Evolutionary conservation across 2,113 vertebrate species (phyloP).

Genomic region (Macquaria ambigua): DNA sequence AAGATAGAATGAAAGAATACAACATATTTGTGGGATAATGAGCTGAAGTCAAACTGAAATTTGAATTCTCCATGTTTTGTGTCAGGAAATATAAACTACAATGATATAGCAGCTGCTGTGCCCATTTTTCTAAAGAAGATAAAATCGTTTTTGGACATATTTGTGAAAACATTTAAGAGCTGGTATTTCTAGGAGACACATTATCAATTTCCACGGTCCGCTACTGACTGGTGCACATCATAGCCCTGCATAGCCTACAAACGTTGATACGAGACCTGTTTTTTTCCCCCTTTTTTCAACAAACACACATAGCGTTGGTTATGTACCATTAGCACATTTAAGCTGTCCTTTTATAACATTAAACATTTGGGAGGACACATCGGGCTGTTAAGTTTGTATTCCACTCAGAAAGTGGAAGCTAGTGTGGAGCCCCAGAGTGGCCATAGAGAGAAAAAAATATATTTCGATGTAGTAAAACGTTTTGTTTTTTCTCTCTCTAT

Average conservation of each 20-base stretch:
- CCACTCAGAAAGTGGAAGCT: neutral
- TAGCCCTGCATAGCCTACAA: neutral
- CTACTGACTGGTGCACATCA: neutral
- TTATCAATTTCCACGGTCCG: neutral
- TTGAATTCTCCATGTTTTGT: neutral
- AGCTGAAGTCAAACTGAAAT: neutral
- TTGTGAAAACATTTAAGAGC: neutral
- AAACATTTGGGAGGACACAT: neutral
- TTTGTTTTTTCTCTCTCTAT: no score
- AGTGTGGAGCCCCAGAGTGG: no score
- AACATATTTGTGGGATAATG: neutral
- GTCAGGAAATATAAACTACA: neutral
- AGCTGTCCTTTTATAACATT: neutral
- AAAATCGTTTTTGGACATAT: neutral
- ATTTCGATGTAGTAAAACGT: no score
- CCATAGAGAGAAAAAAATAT: no score
- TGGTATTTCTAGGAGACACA: neutral
- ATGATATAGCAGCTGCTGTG: neutral
- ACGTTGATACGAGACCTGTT: neutral
- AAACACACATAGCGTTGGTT: neutral
- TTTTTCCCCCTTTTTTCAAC: neutral
- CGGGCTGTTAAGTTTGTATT: neutral
- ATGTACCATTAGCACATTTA: neutral
- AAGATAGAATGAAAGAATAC: neutral
- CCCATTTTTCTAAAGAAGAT: neutral